phyloP scores from a whole-genome alignment of 2,888 invertebrate genomes.

The Gymnocheta viridis region DNA sequence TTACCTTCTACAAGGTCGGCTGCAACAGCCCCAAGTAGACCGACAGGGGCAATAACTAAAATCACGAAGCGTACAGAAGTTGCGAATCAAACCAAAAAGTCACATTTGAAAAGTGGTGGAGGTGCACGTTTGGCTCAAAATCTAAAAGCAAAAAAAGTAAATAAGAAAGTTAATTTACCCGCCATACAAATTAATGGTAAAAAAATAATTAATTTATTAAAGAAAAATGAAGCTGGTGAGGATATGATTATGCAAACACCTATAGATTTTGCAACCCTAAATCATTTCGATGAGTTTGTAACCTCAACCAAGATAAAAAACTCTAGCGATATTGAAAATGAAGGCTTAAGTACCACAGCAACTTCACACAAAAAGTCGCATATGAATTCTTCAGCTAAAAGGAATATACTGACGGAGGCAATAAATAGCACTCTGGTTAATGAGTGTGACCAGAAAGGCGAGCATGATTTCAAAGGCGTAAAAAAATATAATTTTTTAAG shows the following conservation, averaged over 20 bases:
- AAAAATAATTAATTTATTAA: background rate
- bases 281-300: constrained; percentile 69
- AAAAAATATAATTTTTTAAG: constrained; percentile 73
- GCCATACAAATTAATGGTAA: background rate
- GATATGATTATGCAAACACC: constrained; percentile 60
- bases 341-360: constrained; percentile 25
- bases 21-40: background rate
- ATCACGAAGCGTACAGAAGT: constrained; percentile 16
- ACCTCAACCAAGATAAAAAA: constrained; percentile 73
- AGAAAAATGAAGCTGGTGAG: background rate
- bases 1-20: background rate
- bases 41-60: constrained; percentile 19
- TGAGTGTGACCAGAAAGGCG: background rate
- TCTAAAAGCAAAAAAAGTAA: constrained; percentile 69
- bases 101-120: constrained; percentile 19
- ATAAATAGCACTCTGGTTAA: background rate
- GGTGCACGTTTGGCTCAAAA: constrained; percentile 52
- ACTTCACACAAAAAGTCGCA: constrained; percentile 6
- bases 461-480: background rate
- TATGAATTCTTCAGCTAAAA: constrained; percentile 16
- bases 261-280: constrained; percentile 62
- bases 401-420: constrained; percentile 5
- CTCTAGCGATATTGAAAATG: constrained; percentile 26
- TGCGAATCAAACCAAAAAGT: constrained; percentile 2
- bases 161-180: background rate